Evolutionary conservation across 2,888 invertebrate genomes (phyloP).

Genomic region (Isoperla grammatica): DNA sequence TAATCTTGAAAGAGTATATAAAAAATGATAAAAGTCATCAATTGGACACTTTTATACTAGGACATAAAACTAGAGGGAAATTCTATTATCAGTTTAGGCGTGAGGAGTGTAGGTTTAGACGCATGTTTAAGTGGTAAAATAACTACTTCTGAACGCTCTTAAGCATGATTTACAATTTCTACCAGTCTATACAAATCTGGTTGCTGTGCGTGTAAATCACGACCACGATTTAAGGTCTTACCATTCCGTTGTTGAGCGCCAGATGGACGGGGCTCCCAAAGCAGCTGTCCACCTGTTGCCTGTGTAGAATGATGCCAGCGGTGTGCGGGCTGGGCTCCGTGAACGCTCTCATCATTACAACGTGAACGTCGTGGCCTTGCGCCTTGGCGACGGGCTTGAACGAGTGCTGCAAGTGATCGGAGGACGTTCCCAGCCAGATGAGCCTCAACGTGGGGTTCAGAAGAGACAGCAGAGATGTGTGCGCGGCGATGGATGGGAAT

Average conservation of each 20-base stretch:
- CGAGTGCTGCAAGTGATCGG: conserved; percentile 22
- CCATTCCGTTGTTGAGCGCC: conserved; percentile 37
- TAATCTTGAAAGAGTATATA: no score
- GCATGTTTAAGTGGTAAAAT: no score
- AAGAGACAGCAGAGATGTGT: conserved; percentile 54
- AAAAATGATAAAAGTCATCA: no score
- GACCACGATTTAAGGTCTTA: no score
- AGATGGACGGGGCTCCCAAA: conserved; percentile 41
- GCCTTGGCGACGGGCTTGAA: conserved; percentile 36
- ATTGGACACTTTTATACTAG: no score
- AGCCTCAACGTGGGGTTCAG: conserved; percentile 57
- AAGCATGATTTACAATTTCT: no score
- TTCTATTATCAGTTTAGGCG: no score
- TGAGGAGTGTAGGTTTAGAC: no score
- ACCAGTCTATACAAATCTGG: no score
- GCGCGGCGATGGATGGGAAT: conserved; percentile 56
- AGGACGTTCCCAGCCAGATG: conserved; percentile 47
- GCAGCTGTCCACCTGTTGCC: conserved; percentile 54
- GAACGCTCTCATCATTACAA: conserved; percentile 44
- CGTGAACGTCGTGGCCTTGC: conserved; percentile 44
- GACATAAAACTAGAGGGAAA: no score
- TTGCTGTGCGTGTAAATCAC: no score
- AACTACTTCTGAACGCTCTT: no score
- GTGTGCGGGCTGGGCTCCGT: conserved; percentile 44
- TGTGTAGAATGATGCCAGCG: conserved; percentile 57